Base-by-base conservation (phyloP, 2,797 vertebrate genomes). In the Eupleurogrammus muticus region DNA sequence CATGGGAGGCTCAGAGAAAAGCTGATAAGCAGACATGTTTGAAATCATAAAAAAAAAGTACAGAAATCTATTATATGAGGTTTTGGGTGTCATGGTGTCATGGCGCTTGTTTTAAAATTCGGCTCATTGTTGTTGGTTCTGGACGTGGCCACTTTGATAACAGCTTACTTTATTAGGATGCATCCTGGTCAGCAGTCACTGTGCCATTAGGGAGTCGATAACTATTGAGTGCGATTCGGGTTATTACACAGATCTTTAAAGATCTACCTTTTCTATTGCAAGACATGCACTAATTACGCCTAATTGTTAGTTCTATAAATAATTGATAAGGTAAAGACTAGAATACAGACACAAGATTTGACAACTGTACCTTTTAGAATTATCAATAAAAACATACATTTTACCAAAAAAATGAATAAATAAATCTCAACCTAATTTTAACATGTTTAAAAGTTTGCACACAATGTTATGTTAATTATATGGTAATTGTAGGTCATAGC, bases 171-270 rank as follows among this genome's bases (percentile, higher is more conserved):
- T 32, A 70, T 36, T 40, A 52, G n/a, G 40, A 54, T 7, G 38
- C 7, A 0, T 11, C 5, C 23, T 12, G 21, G 50, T 54, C 12
- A 51, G 53, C 47, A 8, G 17, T 70, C 51, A 49, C 20, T 55
- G 24, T 24, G 17, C 17, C 52, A 62, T 70, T 24, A 44, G 2
- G 8, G 20, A 64, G 53, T 55, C 14, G 2, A 42, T 73, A 62
- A 42, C 10, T 59, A 64, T 35, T 49, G 62, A 70, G 20, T 44
- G 20, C 38, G 16, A 51, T 1, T 48, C 35, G 4, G 13, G 47
- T 67, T 24, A 56, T 28, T 28, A 28, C 28, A 6, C 28, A 28
- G 28, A 3, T 28, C 28, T 28, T 28, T 28, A 6, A 28, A 28
- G 28, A 28, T n/a, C n/a, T n/a, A 28, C 28, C 28, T 28, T 3